Evolutionary conservation across 2,113 vertebrate species (phyloP), one percentile per base, ranked within the genome.

Genomic region (Dipodomys ordii): DNA sequence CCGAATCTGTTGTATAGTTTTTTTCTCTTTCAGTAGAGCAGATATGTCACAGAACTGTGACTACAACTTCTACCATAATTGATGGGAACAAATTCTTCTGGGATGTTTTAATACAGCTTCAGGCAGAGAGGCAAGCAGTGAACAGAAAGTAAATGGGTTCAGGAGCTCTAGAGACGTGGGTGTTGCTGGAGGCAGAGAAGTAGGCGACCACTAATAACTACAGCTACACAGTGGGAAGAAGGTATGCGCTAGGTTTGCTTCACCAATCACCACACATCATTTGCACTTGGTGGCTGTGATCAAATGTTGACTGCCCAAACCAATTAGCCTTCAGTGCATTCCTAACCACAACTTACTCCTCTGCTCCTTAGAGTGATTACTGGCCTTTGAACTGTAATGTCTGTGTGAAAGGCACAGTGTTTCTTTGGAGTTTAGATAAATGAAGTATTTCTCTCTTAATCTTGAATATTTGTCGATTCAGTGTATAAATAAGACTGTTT

Each of bases 51-150:
- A 74, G 65, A 90, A 86, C 22, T 93, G 90, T 91, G 85, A 93
- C 95, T 95, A 80, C 82, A 79, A 79, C 71, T 77, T 72, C 82
- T 83, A 62, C 53, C 0, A 1, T 93, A 95, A 94, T 94, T 90
- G 94, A 95, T 92, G 88, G 87, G 69, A 94, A 77, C 82, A 65
- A 68, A 95, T 90, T 96, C 96, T 94, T 83, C 79, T 92, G 95
- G 92, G 90, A 93, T 90, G 39, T 92, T 81, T 92, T 96, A 92
- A 95, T 91, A 92, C 13, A 68, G 74, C 88, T 93, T 67, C 74
- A 92, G 95, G 94, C 93, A 88, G 94, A 20, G 35, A 93, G 78
- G 79, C 94, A 94, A 89, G 68, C 69, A 76, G 49, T 65, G 85
- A 95, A 53, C 76, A 87, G 90, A 88, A 96, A 94, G 78, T 76